A percentile compares a stretch with the other conserved stretches of the same genome.
phyloP scores from a whole-genome alignment of 1,140 invertebrate species.

The Ptiloglossa arizonensis region DNA sequence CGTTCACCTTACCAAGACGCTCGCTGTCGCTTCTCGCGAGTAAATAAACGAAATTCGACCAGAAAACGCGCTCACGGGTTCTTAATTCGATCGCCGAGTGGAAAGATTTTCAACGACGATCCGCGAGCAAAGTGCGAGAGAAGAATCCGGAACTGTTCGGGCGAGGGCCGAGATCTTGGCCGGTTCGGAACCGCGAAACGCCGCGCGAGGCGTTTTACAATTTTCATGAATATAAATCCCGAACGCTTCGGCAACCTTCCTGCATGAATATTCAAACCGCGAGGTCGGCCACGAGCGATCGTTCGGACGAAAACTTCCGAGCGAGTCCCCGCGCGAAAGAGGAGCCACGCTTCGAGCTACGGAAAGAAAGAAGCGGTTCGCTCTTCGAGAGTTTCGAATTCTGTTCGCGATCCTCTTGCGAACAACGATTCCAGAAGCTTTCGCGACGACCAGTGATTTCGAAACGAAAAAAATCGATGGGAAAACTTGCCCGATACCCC shows the following conservation, averaged over 20 bases:
- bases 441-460: too few relatives aligned
- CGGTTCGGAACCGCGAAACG: slow-evolving; percentile 51
- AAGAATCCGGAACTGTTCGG: neutral
- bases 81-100: too few relatives aligned
- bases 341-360: neutral
- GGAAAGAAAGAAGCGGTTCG: too few relatives aligned
- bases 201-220: slow-evolving; percentile 47
- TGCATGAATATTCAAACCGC: slow-evolving; percentile 59
- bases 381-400: too few relatives aligned
- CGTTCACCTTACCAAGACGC: too few relatives aligned
- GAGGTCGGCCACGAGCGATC: neutral
- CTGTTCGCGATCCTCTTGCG: too few relatives aligned
- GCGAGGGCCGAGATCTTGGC: neutral
- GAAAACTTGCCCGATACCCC: too few relatives aligned
- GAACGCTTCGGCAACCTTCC: slow-evolving; percentile 6
- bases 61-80: too few relatives aligned
- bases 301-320: neutral
- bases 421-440: too few relatives aligned
- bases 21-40: too few relatives aligned
- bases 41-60: too few relatives aligned
- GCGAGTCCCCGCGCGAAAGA: neutral
- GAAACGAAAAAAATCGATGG: too few relatives aligned
- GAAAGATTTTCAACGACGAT: neutral
- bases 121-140: neutral
- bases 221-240: slow-evolving; percentile 65